Evolutionary conservation across 2,113 vertebrate species (phyloP), one percentile per base, ranked within the genome.

Genomic region (Rhizomys pruinosus): DNA sequence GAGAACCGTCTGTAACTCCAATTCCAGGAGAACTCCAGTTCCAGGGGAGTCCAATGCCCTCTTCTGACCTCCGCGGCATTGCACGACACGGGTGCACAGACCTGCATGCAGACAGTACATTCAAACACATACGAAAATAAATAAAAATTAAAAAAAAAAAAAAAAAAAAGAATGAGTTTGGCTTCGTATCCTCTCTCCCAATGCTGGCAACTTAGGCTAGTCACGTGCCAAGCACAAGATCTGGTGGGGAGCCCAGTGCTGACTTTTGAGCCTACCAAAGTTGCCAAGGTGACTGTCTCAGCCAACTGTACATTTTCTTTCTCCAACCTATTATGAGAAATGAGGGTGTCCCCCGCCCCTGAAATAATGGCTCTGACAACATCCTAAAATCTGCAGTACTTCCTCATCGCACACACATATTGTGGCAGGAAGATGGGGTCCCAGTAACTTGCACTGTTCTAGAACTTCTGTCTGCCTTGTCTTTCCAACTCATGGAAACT

Each of bases 311-410:
- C 15, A 64, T 73, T 63, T 61, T 76, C 78, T 79, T 78, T 71
- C 84, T 89, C 74, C 47, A 87, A 94, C 12, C 39, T 81, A 87
- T 29, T 2, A 76, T 19, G 68, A 59, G 93, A 84, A 88, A 71
- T 47, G 29, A 37, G 69, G 76, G 37, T 76, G 64, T 22, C 47
- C n/a, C 69, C 55, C 59, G 15, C 59, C 4, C 59, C 37, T 29
- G 37, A 95, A 79, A 87, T 23, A 87, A 77, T 20, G 37, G 72
- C 42, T 87, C 73, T 61, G 19, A 34, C 25, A 23, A 20, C 68
- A 2, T 47, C 29, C 11, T n/a, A 73, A 63, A 71, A 39, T 57
- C 1, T 68, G 39, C 72, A 85, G 25, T 25, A 37, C 37, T 87
- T 91, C 52, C 7, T 17, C 32, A 47, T 61, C n/a, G 39, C 66